phyloP scores from a whole-genome alignment of 2,113 vertebrate species.

The Electrona antarctica region DNA sequence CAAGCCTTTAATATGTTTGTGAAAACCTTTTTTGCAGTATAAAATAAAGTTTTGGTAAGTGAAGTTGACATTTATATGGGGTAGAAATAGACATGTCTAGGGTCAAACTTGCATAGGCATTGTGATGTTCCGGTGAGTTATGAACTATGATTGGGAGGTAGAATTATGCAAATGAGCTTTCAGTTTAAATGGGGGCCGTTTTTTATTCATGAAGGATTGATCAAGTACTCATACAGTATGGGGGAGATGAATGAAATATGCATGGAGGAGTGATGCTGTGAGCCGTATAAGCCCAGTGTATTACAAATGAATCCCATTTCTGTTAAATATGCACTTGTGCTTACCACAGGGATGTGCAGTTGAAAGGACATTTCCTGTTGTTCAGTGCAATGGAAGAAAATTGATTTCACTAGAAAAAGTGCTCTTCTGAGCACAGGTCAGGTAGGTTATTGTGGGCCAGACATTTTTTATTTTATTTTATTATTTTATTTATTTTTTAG shows the following conservation, averaged over 20 bases:
- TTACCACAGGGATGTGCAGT: not conserved
- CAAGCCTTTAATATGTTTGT: too few relatives aligned
- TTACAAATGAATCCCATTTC: constrained; percentile 28
- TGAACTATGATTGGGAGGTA: constrained; percentile 1
- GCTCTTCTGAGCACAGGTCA: too few relatives aligned
- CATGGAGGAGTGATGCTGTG: constrained; percentile 16
- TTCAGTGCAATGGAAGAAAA: not conserved
- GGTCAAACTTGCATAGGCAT: not conserved
- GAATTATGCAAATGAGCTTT: constrained; percentile 47
- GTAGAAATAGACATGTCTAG: not conserved
- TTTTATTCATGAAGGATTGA: constrained; percentile 69
- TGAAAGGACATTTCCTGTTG: not conserved
- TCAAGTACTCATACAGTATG: constrained; percentile 27
- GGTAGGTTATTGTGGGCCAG: too few relatives aligned
- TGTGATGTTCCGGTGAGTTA: constrained; percentile 5
- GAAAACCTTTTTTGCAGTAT: too few relatives aligned
- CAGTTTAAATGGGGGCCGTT: constrained; percentile 47
- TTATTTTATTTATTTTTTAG: too few relatives aligned
- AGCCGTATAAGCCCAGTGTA: not conserved
- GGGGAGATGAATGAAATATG: constrained; percentile 57
- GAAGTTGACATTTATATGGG: not conserved
- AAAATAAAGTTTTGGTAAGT: too few relatives aligned
- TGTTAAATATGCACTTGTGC: not conserved
- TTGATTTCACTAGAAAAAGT: too few relatives aligned
- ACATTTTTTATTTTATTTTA: too few relatives aligned